Base-by-base conservation (phyloP, 2,113 vertebrate species). In the Peromyscus polionotus region DNA sequence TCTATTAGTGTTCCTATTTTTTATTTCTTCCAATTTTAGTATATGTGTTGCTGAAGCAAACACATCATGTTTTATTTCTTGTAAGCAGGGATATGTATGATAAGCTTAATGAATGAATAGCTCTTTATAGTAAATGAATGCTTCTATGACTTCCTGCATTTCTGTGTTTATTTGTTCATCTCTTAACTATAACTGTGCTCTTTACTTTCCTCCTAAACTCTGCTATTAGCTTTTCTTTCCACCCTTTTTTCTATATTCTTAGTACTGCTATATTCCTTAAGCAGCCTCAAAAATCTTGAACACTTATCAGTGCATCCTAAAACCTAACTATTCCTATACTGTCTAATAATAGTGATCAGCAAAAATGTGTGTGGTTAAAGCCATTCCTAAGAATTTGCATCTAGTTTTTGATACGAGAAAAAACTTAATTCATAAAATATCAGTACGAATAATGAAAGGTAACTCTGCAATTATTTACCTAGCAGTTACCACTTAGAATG, bases 401-500 rank as follows among this genome's bases (percentile, higher is more conserved):
- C 67, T 22, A 95, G 45, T 16, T 95, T 42, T 93, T 77, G 36
- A 83, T 94, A 73, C 33, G 88, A 33, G 67, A 11, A 22, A 81
- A 96, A 67, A 24, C 65, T 83, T 94, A 96, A 93, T 94, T 97
- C 85, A 93, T 95, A 94, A 97, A 91, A 97, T 96, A 96, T 91
- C 48, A 79, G 88, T 88, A 95, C 20, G 51, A 96, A 91, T 95
- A 90, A 94, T 45, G 88, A 97, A 97, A 95, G 57, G 79, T 79
- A 98, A 97, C 96, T 96, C 95, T 75, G 61, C 79, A 95, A 88
- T 97, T 98, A 97, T 97, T 97, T 98, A 92, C 96, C 95, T 96
- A 97, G 96, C 95, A 76, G 97, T 95, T 97, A 97, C 97, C 96
- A 96, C 97, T 98, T 98, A 98, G 97, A 97, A 98, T 98, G 98